Evolutionary conservation across 2,113 vertebrate species (phyloP).

Genomic region (Eretmochelys imbricata): DNA sequence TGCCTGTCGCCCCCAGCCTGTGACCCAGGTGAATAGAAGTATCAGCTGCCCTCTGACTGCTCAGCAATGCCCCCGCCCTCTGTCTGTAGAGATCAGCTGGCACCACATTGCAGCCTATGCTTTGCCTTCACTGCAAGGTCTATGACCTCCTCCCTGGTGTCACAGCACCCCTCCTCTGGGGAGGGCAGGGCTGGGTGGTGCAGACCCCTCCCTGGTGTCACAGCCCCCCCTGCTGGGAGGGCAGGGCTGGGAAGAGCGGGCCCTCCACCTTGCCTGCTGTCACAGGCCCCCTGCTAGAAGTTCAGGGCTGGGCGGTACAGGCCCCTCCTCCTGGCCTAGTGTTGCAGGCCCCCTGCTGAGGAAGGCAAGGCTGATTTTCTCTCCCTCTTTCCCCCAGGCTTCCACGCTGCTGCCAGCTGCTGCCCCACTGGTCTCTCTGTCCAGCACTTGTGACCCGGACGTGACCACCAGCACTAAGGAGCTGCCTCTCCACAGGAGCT

Average conservation of each 20-base stretch:
- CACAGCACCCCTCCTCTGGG: background rate
- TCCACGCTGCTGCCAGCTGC: background rate
- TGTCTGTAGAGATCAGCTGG: background rate
- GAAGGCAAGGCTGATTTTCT: background rate
- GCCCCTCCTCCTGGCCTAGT: background rate
- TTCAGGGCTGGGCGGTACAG: background rate
- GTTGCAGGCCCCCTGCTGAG: background rate
- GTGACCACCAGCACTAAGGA: background rate
- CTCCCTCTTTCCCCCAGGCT: background rate
- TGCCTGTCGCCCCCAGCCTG: background rate
- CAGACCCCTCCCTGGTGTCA: background rate
- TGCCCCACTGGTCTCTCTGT: background rate
- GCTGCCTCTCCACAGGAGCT: background rate
- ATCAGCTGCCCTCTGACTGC: too few species aligned
- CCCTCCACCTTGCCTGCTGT: too few species aligned
- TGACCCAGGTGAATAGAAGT: background rate
- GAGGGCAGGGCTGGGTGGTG: rapidly evolving
- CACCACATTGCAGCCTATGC: background rate
- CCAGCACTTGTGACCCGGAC: too few species aligned
- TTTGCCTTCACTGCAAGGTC: background rate
- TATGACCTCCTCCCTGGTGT: rapidly evolving
- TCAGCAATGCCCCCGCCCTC: background rate
- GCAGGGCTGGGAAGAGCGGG: too few species aligned
- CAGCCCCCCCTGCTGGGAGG: background rate
- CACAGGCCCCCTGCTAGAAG: too few species aligned